Base-by-base conservation (phyloP, 2,113 vertebrate genomes). In the Caretta caretta region DNA sequence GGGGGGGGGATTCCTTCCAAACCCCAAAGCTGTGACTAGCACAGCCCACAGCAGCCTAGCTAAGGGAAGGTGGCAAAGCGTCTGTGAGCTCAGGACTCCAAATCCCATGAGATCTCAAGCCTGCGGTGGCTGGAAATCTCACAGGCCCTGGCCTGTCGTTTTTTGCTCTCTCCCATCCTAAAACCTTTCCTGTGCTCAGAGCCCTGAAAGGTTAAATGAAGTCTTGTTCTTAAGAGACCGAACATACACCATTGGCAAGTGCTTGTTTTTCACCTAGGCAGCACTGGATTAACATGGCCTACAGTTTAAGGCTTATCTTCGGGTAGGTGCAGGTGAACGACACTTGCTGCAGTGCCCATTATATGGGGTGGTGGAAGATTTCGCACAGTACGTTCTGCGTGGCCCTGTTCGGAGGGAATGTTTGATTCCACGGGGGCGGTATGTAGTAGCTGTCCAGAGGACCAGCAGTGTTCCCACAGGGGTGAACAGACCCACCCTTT, bases 401-500 rank as follows among this genome's bases (percentile, higher is more conserved):
- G 65, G 19, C 35, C 19, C 4, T 38, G 62, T 35, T 35, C 31
- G n/a, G 31, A 35, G 31, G 16, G 11, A 10, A 29, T 2, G 29
- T 65, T 17, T 19, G 31, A 69, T 35, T 69, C 17, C 3, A 35
- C 17, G n/a, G n/a, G n/a, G n/a, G n/a, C n/a, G n/a, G 31, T 59
- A 54, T 22, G 20, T 22, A 54, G 7, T 22, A 8, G 8, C 87
- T 51, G 11, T 16, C 25, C 25, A 24, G 4, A 27, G 17, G 76
- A 17, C 57, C 53, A 8, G 11, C 24, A 48, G 29, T 27, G n/a
- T 53, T 6, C 29, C 25, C 62, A 65, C 7, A 16, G 62, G 62
- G 31, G 2, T 8, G 31, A 42, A 12, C n/a, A 25, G 46, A 11
- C 4, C 80, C 31, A 0, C 3, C 20, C 49, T 38, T 4, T 8